Evolutionary conservation across 35 echinoderm and acorn worm genomes (phyloP).

Genomic region (Heliocidaris erythrogramma): DNA sequence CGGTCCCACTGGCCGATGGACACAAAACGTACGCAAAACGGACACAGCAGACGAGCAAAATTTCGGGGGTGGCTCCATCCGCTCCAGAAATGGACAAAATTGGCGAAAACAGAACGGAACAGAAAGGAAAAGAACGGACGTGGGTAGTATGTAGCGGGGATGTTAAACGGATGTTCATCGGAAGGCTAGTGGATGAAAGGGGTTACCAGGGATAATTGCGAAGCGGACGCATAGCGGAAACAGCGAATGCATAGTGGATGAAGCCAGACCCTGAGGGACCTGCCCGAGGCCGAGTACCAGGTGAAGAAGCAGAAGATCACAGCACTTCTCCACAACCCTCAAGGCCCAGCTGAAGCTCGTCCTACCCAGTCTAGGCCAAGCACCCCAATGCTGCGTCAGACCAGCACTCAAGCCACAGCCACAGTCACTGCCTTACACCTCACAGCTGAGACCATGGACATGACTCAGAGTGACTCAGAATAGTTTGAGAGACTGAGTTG

Average conservation of each 20-base stretch:
- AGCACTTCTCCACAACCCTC: slow-evolving; percentile 20
- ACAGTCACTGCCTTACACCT: background rate
- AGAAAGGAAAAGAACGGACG: too few relatives aligned
- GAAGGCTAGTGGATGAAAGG: too few relatives aligned
- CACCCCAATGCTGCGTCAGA: background rate
- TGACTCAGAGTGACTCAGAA: slow-evolving; percentile 2
- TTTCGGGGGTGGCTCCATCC: slow-evolving; percentile 30
- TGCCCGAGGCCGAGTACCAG: slow-evolving; percentile 8
- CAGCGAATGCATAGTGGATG: too few relatives aligned
- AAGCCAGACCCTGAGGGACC: slow-evolving; percentile 23
- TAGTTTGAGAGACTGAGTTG: slow-evolving; percentile 12
- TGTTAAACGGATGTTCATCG: too few relatives aligned
- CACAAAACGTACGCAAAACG: slow-evolving; percentile 5
- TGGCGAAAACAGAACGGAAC: too few relatives aligned
- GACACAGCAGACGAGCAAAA: slow-evolving; percentile 37
- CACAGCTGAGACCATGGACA: too few relatives aligned
- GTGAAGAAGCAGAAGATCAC: slow-evolving; percentile 23
- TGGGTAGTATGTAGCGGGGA: too few relatives aligned
- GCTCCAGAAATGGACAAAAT: too few relatives aligned
- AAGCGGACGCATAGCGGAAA: too few relatives aligned
- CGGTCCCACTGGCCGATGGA: slow-evolving; percentile 35
- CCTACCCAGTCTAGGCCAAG: slow-evolving; percentile 1
- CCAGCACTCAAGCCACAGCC: slow-evolving; percentile 7
- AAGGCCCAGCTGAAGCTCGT: slow-evolving; percentile 20
- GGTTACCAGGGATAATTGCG: too few relatives aligned